These are phyloP conservation scores for Apodemia hepburni DNA, from an alignment of 2,888 invertebrate genomes.

Conservation along the genomic window DNA sequence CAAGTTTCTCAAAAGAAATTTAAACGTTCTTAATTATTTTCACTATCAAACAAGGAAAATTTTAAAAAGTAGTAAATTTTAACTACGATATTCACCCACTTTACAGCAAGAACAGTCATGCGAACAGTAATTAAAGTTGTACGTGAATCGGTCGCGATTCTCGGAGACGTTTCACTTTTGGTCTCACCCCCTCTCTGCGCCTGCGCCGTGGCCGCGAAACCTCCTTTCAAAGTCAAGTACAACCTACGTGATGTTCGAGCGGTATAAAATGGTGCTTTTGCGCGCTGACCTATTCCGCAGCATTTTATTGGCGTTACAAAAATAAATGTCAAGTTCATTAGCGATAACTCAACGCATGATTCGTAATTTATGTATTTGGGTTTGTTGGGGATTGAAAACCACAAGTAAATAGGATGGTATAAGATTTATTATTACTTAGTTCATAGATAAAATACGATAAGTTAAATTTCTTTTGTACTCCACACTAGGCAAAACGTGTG, in stretches of 20 bases:
- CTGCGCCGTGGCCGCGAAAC: slow-evolving; percentile 57
- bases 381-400: not conserved
- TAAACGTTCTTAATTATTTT: slow-evolving; percentile 19
- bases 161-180: slow-evolving; percentile 69
- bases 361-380: not conserved
- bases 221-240: slow-evolving; percentile 63
- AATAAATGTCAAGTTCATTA: slow-evolving; percentile 14
- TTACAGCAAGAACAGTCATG: slow-evolving; percentile 23
- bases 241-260: slow-evolving; percentile 33
- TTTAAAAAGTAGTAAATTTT: slow-evolving; percentile 18
- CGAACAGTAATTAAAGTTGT: slow-evolving; percentile 28
- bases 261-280: slow-evolving; percentile 10
- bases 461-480: too few species aligned
- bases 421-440: too few species aligned
- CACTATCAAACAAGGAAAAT: not conserved
- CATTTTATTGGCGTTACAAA: slow-evolving; percentile 6
- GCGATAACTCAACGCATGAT: not conserved
- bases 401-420: not conserved
- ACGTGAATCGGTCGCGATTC: slow-evolving; percentile 32
- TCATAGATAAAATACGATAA: too few species aligned
- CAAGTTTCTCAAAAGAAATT: slow-evolving; percentile 10
- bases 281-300: slow-evolving; percentile 3
- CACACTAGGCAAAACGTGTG: too few species aligned
- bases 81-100: slow-evolving; percentile 18
- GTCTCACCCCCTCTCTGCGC: slow-evolving; percentile 35